phyloP scores from a whole-genome alignment of 2,113 vertebrate species.

The Progne subis region DNA sequence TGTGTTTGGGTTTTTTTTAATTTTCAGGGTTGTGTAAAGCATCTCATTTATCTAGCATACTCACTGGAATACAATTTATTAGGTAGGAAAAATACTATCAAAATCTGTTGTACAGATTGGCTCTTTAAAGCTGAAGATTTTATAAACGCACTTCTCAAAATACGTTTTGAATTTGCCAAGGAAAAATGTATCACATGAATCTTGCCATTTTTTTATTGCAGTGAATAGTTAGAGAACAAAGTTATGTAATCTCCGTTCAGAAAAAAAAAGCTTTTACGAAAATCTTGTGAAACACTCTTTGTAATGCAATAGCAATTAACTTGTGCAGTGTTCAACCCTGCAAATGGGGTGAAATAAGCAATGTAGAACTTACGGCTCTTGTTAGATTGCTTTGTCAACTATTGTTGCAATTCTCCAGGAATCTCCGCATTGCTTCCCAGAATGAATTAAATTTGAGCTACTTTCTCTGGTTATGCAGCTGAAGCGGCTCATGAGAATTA shows the following conservation, averaged over 20 bases:
- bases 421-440: neutral
- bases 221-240: neutral
- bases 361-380: neutral
- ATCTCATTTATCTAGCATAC: neutral
- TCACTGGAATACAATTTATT: neutral
- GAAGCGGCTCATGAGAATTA: neutral
- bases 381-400: neutral
- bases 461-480: neutral
- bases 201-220: neutral
- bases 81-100: neutral
- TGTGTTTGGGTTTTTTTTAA: neutral
- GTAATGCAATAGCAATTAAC: neutral
- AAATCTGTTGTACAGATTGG: neutral
- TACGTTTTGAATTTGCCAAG: neutral
- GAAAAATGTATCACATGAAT: neutral
- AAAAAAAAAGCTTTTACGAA: neutral
- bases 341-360: neutral
- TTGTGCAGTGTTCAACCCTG: neutral
- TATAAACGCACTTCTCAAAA: neutral
- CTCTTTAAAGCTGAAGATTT: neutral
- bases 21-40: neutral
- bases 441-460: neutral
- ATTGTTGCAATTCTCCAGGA: neutral
- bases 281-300: neutral
- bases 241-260: neutral